Evolutionary conservation across 2,888 invertebrate genomes (phyloP).

Genomic region (Thyatira batis): DNA sequence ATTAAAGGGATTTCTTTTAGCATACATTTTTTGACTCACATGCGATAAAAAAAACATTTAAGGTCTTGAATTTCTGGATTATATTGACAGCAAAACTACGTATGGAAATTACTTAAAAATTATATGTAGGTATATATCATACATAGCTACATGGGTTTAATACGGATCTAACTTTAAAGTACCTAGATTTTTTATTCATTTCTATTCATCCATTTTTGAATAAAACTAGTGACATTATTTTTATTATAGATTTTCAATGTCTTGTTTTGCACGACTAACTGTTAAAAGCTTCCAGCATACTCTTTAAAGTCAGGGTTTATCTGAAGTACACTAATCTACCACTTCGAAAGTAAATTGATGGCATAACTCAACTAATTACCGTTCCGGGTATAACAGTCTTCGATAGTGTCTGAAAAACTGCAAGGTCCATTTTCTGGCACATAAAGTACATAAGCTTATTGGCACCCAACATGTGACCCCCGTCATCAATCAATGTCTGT

Average conservation of each 20-base stretch:
- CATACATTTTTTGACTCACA: background rate
- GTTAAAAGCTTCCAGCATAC: too few relatives aligned
- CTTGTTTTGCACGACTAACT: too few relatives aligned
- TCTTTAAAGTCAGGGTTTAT: background rate
- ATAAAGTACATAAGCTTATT: constrained; percentile 23
- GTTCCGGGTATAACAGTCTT: constrained; percentile 5
- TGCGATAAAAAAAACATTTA: background rate
- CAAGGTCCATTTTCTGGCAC: background rate
- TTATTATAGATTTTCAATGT: too few relatives aligned
- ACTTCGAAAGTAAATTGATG: background rate
- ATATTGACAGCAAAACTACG: too few relatives aligned
- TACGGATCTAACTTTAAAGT: too few relatives aligned
- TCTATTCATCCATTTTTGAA: too few relatives aligned
- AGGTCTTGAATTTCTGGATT: too few relatives aligned
- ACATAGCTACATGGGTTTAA: too few relatives aligned
- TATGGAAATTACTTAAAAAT: too few relatives aligned
- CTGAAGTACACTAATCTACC: background rate
- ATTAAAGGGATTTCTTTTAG: constrained; percentile 3
- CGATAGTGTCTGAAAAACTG: constrained; percentile 6
- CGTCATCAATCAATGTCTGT: constrained; percentile 61
- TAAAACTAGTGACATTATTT: too few relatives aligned
- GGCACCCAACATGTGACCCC: constrained; percentile 42
- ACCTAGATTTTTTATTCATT: too few relatives aligned
- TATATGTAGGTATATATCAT: too few relatives aligned
- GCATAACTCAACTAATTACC: background rate